Conservation (phyloP, 2,113 vertebrate genomes). For the Vimba vimba region DNA sequence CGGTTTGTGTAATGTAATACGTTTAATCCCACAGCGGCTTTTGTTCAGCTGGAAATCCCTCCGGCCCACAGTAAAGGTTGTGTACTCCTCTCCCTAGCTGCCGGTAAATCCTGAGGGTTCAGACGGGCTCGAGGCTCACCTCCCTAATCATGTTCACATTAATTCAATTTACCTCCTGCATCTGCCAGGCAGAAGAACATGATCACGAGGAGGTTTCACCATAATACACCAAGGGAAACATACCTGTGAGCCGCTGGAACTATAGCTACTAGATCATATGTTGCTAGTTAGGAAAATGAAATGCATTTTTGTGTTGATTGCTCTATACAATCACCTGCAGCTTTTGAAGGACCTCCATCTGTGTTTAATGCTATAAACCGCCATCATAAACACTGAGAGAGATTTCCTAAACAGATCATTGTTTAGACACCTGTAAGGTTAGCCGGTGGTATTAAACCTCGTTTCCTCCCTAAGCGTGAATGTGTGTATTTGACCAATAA, state of each 20-base stretch:
- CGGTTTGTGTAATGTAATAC: neutral
- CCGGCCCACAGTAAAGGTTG: conserved; percentile 43
- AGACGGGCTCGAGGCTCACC: conserved; percentile 45
- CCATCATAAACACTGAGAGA: neutral
- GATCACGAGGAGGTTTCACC: conserved; percentile 56
- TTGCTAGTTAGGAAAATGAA: neutral
- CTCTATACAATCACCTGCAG: neutral
- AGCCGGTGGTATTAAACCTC: neutral
- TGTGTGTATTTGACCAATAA: conserved; percentile 28
- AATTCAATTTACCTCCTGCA: conserved; percentile 67
- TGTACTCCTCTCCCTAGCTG: conserved; percentile 48
- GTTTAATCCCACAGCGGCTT: neutral
- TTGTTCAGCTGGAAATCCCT: conserved; percentile 52
- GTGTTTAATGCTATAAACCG: conserved; percentile 7
- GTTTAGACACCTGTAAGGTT: neutral
- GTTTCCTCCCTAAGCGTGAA: neutral
- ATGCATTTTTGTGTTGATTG: neutral
- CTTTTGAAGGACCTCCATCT: neutral
- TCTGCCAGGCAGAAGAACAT: conserved; percentile 58
- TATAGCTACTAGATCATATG: neutral
- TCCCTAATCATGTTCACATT: conserved; percentile 64
- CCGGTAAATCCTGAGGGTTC: conserved; percentile 57
- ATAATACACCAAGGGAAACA: conserved; percentile 35
- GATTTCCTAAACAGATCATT: neutral
- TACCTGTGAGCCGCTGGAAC: neutral